Conservation (phyloP, 1,140 invertebrate species). For the Cherax quadricarinatus region DNA sequence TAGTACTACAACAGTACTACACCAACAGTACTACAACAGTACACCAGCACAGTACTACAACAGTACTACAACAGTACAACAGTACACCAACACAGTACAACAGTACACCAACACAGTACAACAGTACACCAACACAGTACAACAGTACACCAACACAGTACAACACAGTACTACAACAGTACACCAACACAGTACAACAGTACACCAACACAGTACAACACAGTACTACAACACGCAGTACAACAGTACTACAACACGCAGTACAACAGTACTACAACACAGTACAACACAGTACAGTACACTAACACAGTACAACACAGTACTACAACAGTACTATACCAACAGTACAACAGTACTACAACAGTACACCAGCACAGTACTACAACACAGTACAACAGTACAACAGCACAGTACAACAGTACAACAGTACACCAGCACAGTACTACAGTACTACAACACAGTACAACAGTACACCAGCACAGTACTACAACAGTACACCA, state of each 20-base stretch:
- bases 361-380: too few relatives aligned
- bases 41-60: neutral
- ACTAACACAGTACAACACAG: too few relatives aligned
- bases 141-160: neutral
- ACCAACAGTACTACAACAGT: neutral
- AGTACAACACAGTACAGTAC: neutral
- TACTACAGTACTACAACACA: neutral
- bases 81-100: too few relatives aligned
- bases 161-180: neutral
- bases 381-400: neutral
- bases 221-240: neutral
- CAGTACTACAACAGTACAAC: neutral
- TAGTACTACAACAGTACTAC: neutral
- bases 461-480: neutral
- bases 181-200: neutral
- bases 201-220: neutral
- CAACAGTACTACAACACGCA: neutral
- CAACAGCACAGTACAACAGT: neutral
- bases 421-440: too few relatives aligned
- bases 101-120: neutral
- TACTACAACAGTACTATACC: neutral
- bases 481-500: neutral
- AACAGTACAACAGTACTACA: neutral
- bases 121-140: neutral
- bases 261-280: neutral